phyloP scores from a whole-genome alignment of 2,797 vertebrate genomes.

The Oceanodroma leucorhoa region DNA sequence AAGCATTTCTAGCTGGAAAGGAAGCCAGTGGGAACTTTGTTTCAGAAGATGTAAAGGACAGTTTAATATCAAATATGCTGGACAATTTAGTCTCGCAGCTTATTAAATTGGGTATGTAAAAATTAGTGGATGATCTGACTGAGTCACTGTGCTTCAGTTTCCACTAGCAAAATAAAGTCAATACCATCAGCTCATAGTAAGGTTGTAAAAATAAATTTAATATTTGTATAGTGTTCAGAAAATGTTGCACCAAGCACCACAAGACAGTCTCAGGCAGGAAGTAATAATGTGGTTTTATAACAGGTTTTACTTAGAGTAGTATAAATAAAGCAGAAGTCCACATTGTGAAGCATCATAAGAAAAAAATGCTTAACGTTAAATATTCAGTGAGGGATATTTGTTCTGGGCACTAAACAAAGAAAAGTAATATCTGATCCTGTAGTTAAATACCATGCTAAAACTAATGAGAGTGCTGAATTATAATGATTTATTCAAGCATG shows the following conservation, averaged over 20 bases:
- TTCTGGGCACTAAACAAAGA: neutral
- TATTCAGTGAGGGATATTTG: neutral
- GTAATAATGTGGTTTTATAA: neutral
- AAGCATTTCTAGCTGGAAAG: neutral
- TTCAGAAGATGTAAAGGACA: neutral
- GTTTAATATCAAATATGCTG: neutral
- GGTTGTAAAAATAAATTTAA: neutral
- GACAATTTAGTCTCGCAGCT: neutral
- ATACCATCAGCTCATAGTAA: neutral
- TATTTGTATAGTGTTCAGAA: neutral
- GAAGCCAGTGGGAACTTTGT: neutral
- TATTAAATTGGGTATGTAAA: neutral
- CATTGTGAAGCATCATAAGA: neutral
- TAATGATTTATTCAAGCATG: neutral
- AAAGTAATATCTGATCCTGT: neutral
- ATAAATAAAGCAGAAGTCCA: neutral
- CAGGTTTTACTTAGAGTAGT: neutral
- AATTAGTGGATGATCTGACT: neutral
- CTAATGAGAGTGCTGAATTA: neutral
- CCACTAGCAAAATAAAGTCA: neutral
- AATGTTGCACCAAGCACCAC: neutral
- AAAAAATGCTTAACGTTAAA: neutral
- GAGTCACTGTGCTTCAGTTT: neutral
- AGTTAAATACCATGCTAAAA: neutral
- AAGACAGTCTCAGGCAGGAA: neutral